Conservation (phyloP, 2,113 vertebrate genomes). For the Phaetusa simplex region DNA sequence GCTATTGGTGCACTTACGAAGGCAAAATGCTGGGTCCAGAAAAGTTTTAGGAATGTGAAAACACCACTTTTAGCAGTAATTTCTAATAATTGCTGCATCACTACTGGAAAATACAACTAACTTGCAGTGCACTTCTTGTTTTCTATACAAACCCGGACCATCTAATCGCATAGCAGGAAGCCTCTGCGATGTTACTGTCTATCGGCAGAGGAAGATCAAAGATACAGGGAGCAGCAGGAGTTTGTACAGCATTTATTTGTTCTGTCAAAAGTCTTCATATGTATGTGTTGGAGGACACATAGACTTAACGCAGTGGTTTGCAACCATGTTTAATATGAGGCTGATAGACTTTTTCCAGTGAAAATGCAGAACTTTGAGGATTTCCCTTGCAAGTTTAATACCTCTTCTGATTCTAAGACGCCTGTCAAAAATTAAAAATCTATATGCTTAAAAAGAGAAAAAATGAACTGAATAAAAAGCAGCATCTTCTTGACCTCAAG, state of each 20-base stretch:
- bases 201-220: background rate
- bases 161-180: background rate
- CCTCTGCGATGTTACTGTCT: background rate
- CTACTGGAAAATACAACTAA: background rate
- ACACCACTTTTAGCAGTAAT: background rate
- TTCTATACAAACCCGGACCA: background rate
- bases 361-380: background rate
- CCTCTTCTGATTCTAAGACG: background rate
- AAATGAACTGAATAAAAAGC: background rate
- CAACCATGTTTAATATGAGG: background rate
- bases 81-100: background rate
- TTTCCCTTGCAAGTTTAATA: background rate
- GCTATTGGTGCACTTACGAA: background rate
- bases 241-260: background rate
- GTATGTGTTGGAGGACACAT: background rate
- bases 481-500: background rate
- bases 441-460: background rate
- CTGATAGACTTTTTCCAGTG: background rate
- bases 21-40: background rate
- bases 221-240: background rate
- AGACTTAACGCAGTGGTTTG: background rate
- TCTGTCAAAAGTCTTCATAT: background rate
- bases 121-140: background rate
- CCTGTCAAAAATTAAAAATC: background rate
- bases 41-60: background rate